A percentile compares a stretch with the other conserved stretches of the same genome.
Evolutionary conservation across 2,888 invertebrate species (phyloP).

Genomic region (Allophyes oxyacanthae): DNA sequence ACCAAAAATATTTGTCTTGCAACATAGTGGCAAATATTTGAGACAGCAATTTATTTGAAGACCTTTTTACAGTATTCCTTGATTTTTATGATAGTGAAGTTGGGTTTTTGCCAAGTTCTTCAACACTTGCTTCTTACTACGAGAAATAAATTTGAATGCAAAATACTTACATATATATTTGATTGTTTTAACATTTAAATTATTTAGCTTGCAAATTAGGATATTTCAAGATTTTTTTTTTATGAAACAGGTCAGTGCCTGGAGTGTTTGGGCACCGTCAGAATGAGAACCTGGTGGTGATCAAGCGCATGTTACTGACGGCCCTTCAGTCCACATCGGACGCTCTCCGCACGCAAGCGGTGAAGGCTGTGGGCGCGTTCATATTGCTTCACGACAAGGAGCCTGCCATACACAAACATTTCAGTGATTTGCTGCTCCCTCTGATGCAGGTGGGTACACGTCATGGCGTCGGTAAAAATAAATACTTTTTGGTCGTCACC

Average conservation of each 20-base stretch:
- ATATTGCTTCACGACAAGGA: slow-evolving; percentile 98
- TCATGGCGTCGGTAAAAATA: too few relatives aligned
- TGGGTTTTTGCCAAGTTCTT: slow-evolving; percentile 33
- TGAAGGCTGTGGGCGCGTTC: slow-evolving; percentile 95
- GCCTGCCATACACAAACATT: slow-evolving; percentile 95
- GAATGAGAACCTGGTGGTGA: slow-evolving; percentile 96
- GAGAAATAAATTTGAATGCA: slow-evolving; percentile 5
- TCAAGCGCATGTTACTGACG: slow-evolving; percentile 98
- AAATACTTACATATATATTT: slow-evolving; percentile 1
- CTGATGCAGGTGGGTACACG: slow-evolving; percentile 90
- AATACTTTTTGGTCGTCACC: too few relatives aligned
- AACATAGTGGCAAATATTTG: slow-evolving; percentile 3
- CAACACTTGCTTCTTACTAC: slow-evolving; percentile 21
- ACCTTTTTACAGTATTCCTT: slow-evolving; percentile 11
- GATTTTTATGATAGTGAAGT: slow-evolving; percentile 24
- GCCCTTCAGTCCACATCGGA: slow-evolving; percentile 93
- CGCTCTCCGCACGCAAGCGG: slow-evolving; percentile 94
- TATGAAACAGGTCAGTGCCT: slow-evolving; percentile 94
- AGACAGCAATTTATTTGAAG: slow-evolving; percentile 20
- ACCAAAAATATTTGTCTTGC: neutral
- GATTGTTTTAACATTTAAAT: slow-evolving; percentile 2
- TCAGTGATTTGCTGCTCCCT: slow-evolving; percentile 94
- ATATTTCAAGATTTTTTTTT: neutral
- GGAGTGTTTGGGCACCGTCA: slow-evolving; percentile 99
- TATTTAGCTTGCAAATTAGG: neutral